Evolutionary conservation across 1,140 invertebrate species (phyloP).

Genomic region (Andricus grossulariae): DNA sequence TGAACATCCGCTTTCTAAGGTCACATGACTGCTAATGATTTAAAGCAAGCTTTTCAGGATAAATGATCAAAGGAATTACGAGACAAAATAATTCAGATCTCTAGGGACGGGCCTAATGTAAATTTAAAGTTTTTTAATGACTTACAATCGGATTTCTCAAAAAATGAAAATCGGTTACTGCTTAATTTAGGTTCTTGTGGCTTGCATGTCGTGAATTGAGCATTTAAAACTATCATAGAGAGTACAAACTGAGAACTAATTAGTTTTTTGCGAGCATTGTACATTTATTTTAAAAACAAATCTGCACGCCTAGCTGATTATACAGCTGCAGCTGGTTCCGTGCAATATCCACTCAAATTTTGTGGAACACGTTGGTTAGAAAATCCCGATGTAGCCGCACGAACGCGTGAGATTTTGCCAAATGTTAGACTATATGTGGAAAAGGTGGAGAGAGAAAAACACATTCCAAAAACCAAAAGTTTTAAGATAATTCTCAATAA

Average conservation of each 20-base stretch:
- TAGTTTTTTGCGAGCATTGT: no score
- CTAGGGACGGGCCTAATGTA: neutral
- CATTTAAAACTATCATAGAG: no score
- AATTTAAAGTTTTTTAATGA: neutral
- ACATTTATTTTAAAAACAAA: neutral
- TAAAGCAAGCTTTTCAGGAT: neutral
- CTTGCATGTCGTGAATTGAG: no score
- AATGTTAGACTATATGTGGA: neutral
- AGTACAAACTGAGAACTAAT: no score
- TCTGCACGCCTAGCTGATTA: constrained; percentile 5
- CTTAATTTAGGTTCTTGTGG: no score
- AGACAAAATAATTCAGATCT: neutral
- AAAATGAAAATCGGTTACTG: no score
- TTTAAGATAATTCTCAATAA: neutral
- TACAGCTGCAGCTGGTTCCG: neutral
- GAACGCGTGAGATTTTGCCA: neutral
- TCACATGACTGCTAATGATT: neutral
- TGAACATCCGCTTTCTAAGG: neutral
- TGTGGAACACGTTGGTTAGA: constrained; percentile 15
- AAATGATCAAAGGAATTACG: neutral
- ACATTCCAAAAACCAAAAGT: neutral
- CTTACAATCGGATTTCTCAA: neutral
- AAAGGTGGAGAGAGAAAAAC: neutral
- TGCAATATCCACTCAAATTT: neutral
- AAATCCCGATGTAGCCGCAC: neutral